These are phyloP conservation scores for Drosophila melanica DNA, from an alignment of 1,140 invertebrate genomes.

Conservation along the genomic window DNA sequence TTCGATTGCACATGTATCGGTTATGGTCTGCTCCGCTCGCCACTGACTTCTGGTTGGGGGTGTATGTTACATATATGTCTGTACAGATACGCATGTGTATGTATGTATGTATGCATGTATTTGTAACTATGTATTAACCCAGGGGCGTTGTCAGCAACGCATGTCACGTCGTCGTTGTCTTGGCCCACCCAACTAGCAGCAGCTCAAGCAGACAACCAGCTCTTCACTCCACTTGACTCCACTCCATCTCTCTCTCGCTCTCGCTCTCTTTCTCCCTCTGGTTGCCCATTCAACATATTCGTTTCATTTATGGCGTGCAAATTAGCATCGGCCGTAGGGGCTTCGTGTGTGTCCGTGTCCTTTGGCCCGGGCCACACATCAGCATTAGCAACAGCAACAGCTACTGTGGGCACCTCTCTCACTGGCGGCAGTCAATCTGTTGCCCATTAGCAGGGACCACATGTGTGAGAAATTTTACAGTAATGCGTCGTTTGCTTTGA, in stretches of 20 bases:
- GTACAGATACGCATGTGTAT: background rate
- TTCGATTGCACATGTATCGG: slow-evolving; percentile 37
- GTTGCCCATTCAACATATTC: slow-evolving; percentile 70
- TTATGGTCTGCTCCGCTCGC: slow-evolving; percentile 2
- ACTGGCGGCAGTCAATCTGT: slow-evolving; percentile 49
- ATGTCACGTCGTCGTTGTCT: slow-evolving; percentile 42
- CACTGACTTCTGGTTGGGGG: slow-evolving; percentile 2
- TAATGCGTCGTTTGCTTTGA: slow-evolving; percentile 66
- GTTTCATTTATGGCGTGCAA: slow-evolving; percentile 82
- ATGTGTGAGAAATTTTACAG: slow-evolving; percentile 75
- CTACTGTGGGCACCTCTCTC: slow-evolving; percentile 30
- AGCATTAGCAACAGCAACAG: background rate
- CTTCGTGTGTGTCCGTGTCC: slow-evolving; percentile 73
- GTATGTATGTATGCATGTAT: slow-evolving; percentile 18
- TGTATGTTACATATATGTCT: slow-evolving; percentile 9
- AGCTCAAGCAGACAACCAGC: slow-evolving; percentile 34
- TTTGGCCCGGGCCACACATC: slow-evolving; percentile 51
- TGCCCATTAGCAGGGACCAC: slow-evolving; percentile 53
- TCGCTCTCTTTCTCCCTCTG: slow-evolving; percentile 2
- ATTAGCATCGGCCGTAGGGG: slow-evolving; percentile 72
- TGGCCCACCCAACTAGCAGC: slow-evolving; percentile 48
- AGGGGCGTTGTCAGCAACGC: slow-evolving; percentile 54
- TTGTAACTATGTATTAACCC: slow-evolving; percentile 13
- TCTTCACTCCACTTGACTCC: slow-evolving; percentile 38
- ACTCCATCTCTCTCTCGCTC: slow-evolving; percentile 4